Evolutionary conservation across 2,797 vertebrate species (phyloP).

Genomic region (Anas capensis): DNA sequence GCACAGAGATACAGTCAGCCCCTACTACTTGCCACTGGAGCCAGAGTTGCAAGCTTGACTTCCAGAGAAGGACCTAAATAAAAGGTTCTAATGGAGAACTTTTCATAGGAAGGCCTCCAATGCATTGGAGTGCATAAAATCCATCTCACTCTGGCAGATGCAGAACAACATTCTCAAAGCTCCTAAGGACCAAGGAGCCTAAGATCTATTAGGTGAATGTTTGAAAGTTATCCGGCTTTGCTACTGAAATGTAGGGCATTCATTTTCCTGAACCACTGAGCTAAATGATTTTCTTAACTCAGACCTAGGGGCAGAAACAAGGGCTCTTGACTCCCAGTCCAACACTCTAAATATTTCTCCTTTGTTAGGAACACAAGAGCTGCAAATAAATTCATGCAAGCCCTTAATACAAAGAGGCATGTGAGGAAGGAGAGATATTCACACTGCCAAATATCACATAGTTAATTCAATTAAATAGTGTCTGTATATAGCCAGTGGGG

Average conservation of each 20-base stretch:
- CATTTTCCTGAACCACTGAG: slow-evolving; percentile 60
- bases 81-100: neutral
- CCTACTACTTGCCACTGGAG: neutral
- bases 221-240: slow-evolving; percentile 26
- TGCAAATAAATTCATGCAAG: slow-evolving; percentile 1
- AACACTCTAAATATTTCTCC: neutral
- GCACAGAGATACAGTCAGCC: neutral
- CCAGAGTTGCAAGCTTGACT: neutral
- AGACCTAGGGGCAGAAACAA: slow-evolving; percentile 49
- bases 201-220: neutral
- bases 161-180: neutral
- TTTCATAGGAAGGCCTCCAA: neutral
- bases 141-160: neutral
- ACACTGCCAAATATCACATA: neutral
- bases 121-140: neutral
- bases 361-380: slow-evolving; percentile 17
- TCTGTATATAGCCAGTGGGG: neutral
- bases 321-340: slow-evolving; percentile 3
- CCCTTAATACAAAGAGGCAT: neutral
- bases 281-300: slow-evolving; percentile 50
- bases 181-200: neutral
- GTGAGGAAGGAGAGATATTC: neutral
- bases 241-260: slow-evolving; percentile 56
- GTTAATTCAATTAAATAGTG: slow-evolving; percentile 24
- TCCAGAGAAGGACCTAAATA: neutral